Conservation (phyloP, 2,113 vertebrate species). For the Acrocephalus kingi region DNA sequence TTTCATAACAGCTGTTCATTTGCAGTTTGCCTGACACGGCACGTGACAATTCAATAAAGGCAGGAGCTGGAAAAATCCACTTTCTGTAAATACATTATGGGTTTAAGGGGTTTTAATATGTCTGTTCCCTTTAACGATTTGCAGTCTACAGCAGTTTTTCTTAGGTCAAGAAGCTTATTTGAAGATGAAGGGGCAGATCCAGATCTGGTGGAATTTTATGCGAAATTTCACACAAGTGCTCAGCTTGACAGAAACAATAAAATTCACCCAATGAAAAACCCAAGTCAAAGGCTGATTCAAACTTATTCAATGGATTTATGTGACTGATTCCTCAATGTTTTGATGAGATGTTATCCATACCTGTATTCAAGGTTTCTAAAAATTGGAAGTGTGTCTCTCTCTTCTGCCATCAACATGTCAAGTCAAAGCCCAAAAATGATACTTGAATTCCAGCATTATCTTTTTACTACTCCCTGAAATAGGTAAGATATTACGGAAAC, state of each 20-base stretch:
- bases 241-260: background rate
- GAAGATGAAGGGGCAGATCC: background rate
- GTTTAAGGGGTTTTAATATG: background rate
- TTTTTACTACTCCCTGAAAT: background rate
- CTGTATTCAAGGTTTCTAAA: background rate
- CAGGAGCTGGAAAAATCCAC: background rate
- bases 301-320: background rate
- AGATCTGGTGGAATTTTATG: background rate
- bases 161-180: background rate
- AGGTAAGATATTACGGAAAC: background rate
- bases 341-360: background rate
- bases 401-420: background rate
- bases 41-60: background rate
- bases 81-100: background rate
- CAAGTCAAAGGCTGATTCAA: background rate
- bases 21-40: background rate
- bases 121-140: background rate
- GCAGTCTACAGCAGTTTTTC: background rate
- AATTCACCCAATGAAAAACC: background rate
- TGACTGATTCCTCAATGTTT: accelerated
- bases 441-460: background rate
- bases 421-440: accelerated
- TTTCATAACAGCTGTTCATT: background rate
- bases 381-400: background rate
- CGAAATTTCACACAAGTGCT: background rate